Percentiles rank a stretch among this genome's conserved stretches.
phyloP scores from a whole-genome alignment of 2,797 vertebrate genomes.

The Hypotaenidia okinawae region DNA sequence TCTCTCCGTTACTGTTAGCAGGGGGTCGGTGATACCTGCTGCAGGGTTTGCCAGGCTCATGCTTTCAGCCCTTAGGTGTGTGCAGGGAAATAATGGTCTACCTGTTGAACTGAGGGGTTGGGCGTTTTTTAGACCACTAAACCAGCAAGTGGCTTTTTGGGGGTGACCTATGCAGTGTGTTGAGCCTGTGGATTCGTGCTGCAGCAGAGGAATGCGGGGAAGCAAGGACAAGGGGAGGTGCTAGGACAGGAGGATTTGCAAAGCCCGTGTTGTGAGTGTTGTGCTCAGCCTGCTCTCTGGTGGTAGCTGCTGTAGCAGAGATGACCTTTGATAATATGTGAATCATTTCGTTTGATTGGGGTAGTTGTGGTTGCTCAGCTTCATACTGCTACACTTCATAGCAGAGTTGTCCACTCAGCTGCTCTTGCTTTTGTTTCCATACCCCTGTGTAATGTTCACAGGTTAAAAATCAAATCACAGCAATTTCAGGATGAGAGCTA shows the following conservation, averaged over 20 bases:
- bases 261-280: not conserved
- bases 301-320: slow-evolving; percentile 45
- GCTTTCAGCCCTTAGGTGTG: not conserved
- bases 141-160: not conserved
- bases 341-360: slow-evolving; percentile 8
- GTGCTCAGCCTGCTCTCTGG: slow-evolving; percentile 70
- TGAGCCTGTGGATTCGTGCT: not conserved
- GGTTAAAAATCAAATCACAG: not conserved
- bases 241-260: slow-evolving; percentile 25
- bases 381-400: not conserved
- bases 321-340: slow-evolving; percentile 41
- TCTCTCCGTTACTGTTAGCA: not conserved
- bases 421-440: slow-evolving; percentile 15
- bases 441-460: not conserved
- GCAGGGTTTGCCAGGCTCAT: not conserved
- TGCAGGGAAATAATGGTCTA: not conserved
- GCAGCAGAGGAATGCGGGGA: slow-evolving; percentile 16
- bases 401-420: not conserved
- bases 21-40: not conserved
- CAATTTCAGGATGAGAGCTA: not conserved
- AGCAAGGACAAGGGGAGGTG: slow-evolving; percentile 1
- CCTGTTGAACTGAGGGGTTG: not conserved
- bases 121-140: not conserved
- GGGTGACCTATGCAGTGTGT: accelerated
- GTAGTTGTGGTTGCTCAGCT: not conserved